phyloP scores from a whole-genome alignment of 2,888 invertebrate species.

The Coremacera marginata region DNA sequence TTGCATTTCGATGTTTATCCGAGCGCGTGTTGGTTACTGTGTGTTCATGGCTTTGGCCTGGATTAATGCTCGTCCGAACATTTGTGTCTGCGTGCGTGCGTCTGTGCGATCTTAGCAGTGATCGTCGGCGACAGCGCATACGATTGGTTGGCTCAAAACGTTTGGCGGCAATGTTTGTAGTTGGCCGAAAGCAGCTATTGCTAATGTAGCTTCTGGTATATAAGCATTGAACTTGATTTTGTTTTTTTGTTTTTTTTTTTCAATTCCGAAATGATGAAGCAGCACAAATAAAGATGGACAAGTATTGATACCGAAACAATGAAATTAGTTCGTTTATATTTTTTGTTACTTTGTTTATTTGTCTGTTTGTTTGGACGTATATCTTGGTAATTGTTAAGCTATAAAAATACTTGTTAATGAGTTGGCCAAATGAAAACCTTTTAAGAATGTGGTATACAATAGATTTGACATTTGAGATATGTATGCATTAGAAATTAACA shows the following conservation, averaged over 20 bases:
- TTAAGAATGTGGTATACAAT: conserved; percentile 18
- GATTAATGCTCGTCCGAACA: neutral
- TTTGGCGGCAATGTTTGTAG: conserved; percentile 31
- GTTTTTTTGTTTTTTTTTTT: neutral
- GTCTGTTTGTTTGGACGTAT: neutral
- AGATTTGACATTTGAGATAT: conserved; percentile 21
- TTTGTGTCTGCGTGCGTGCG: neutral
- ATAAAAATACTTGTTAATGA: conserved; percentile 54
- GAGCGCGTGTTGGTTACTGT: conserved; percentile 28
- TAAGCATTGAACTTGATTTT: conserved; percentile 16
- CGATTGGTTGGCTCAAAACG: conserved; percentile 33
- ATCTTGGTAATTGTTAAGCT: conserved; percentile 32
- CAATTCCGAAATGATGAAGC: conserved; percentile 16
- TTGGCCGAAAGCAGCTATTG: conserved; percentile 4
- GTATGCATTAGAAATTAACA: conserved; percentile 35
- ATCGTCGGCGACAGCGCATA: neutral
- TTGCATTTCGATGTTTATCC: conserved; percentile 37
- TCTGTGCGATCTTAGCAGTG: conserved; percentile 4
- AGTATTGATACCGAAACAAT: conserved; percentile 32
- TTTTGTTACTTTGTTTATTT: neutral
- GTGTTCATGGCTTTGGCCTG: conserved; percentile 1
- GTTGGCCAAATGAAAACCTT: conserved; percentile 48
- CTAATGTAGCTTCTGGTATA: neutral
- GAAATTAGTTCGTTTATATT: conserved; percentile 31
- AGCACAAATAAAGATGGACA: conserved; percentile 14